Conservation (phyloP, 2,797 vertebrate genomes). For the Tolypeutes matacus region DNA sequence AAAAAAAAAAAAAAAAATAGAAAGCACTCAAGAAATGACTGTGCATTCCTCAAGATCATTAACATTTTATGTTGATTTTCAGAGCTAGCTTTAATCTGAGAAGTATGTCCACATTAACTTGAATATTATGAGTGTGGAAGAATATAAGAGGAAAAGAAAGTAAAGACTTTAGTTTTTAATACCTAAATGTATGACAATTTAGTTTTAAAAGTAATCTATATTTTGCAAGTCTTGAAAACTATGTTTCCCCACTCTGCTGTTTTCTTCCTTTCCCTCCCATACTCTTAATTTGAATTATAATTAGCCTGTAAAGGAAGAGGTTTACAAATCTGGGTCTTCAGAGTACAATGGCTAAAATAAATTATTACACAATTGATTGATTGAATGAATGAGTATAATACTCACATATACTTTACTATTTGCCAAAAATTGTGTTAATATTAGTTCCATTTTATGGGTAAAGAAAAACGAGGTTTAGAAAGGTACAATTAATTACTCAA, state of each 20-base stretch:
- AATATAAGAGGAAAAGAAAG: background rate
- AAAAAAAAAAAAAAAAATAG: too few relatives aligned
- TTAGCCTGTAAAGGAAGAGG: background rate
- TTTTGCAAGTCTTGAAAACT: conserved; percentile 10
- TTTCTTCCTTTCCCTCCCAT: background rate
- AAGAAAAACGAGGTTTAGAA: conserved; percentile 11
- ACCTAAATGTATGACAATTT: background rate
- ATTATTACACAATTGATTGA: background rate
- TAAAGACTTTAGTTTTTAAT: conserved; percentile 19
- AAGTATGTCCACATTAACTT: background rate
- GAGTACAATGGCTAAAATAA: background rate
- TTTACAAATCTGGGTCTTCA: background rate
- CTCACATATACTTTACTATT: background rate
- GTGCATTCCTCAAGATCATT: background rate
- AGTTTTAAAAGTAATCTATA: conserved; percentile 46
- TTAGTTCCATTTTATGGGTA: background rate
- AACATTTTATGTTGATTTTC: conserved; percentile 58
- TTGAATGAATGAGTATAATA: background rate
- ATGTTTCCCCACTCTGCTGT: background rate
- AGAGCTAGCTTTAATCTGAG: conserved; percentile 47
- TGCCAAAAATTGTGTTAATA: background rate
- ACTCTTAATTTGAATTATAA: background rate
- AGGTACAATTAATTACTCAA: background rate
- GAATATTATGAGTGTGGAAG: conserved; percentile 39
- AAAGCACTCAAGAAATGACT: conserved; percentile 57